phyloP scores from a whole-genome alignment of 2,888 invertebrate species.

The Pocota personata region DNA sequence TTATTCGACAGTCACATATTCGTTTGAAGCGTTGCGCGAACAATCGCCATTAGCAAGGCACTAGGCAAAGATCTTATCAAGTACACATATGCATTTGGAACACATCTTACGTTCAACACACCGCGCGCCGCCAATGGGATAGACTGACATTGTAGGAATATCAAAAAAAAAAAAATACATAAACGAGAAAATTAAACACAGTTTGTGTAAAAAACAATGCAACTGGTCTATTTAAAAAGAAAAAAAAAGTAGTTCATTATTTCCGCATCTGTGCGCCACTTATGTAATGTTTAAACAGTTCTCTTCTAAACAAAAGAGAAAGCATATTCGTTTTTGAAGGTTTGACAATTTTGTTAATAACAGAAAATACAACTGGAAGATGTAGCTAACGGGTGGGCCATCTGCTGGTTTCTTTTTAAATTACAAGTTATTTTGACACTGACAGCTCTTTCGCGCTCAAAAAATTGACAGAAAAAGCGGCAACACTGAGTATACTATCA shows the following conservation, averaged over 20 bases:
- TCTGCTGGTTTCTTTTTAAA: no score
- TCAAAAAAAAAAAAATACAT: not conserved
- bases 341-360: not conserved
- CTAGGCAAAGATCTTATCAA: conserved; percentile 60
- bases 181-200: conserved; percentile 10
- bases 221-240: conserved; percentile 8
- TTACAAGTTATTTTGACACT: no score
- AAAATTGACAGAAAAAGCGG: no score
- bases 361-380: no score
- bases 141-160: conserved; percentile 33
- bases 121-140: conserved; percentile 13
- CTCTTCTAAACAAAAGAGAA: no score
- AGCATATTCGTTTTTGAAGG: not conserved
- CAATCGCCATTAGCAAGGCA: conserved; percentile 33
- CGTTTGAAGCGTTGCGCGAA: conserved; percentile 29
- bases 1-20: conserved; percentile 28
- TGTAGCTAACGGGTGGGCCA: no score
- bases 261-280: not conserved
- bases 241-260: not conserved
- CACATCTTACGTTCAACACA: conserved; percentile 12
- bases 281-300: not conserved
- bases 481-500: no score
- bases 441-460: no score
- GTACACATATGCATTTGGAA: conserved; percentile 35
- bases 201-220: conserved; percentile 13